These are phyloP conservation scores for Scopus umbretta DNA, from an alignment of 2,113 vertebrate genomes.

Conservation along the genomic window DNA sequence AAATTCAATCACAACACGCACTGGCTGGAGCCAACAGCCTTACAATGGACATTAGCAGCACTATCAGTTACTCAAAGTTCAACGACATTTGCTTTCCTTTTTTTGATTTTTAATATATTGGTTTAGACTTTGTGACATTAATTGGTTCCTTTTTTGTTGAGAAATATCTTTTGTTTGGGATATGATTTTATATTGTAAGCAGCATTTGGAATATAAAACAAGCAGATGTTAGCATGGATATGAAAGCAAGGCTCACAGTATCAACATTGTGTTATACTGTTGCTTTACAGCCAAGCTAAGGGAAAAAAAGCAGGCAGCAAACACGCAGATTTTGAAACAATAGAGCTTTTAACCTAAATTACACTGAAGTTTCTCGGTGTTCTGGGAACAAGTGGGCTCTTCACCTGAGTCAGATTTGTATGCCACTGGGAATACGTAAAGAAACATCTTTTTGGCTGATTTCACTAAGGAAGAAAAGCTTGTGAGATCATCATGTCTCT, in stretches of 20 bases:
- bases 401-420: background rate
- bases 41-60: background rate
- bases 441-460: background rate
- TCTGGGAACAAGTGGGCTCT: background rate
- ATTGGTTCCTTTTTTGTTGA: slow-evolving; percentile 30
- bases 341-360: background rate
- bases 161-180: slow-evolving; percentile 24
- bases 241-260: background rate
- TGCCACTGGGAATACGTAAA: background rate
- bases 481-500: background rate
- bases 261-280: background rate
- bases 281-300: background rate
- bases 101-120: background rate
- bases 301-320: background rate
- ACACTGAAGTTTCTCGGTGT: background rate
- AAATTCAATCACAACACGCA: background rate
- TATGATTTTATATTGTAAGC: background rate
- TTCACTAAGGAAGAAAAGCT: background rate
- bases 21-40: background rate
- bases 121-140: background rate
- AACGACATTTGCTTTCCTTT: background rate
- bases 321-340: background rate
- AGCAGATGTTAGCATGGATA: slow-evolving; percentile 24
- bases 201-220: slow-evolving; percentile 31
- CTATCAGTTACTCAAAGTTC: background rate